Evolutionary conservation across 2,113 vertebrate genomes (phyloP).

Genomic region (Danionella cerebrum): DNA sequence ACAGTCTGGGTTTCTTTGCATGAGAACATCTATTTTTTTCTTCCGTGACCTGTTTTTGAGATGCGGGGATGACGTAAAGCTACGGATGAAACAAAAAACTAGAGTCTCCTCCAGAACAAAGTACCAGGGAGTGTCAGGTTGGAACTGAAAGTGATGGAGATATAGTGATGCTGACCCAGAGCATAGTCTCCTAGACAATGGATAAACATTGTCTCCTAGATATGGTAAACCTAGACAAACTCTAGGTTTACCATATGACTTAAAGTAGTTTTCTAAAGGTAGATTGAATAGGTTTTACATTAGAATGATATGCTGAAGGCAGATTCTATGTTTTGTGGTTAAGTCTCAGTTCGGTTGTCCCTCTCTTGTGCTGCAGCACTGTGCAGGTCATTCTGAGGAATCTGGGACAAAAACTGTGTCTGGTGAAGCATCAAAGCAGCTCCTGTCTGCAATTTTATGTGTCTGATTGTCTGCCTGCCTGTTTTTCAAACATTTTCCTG

Average conservation of each 20-base stretch:
- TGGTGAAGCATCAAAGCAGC: slow-evolving; percentile 15
- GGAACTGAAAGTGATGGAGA: not conserved
- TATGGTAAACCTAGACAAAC: too few species aligned
- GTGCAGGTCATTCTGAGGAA: not conserved
- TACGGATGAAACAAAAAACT: not conserved
- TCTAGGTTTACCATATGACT: too few species aligned
- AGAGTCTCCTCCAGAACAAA: not conserved
- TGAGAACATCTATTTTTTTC: not conserved
- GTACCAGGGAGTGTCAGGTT: not conserved
- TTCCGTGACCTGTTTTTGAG: not conserved
- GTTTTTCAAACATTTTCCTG: too few species aligned
- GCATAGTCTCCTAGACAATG: too few species aligned
- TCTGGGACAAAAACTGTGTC: slow-evolving; percentile 20
- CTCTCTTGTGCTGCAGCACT: not conserved
- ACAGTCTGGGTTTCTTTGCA: not conserved
- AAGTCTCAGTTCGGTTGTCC: too few species aligned
- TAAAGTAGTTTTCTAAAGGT: too few species aligned
- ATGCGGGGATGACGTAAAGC: not conserved
- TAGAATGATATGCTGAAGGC: too few species aligned
- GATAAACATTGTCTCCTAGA: too few species aligned
- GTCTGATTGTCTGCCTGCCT: too few species aligned
- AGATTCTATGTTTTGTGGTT: too few species aligned
- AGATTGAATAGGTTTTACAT: too few species aligned
- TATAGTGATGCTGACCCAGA: not conserved
- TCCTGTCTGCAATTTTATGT: too few species aligned